A percentile compares a stretch with the other conserved stretches of the same genome.
These are phyloP conservation scores for Dicrurus megarhynchus DNA, from an alignment of 2,113 vertebrate genomes.

Conservation along the genomic window DNA sequence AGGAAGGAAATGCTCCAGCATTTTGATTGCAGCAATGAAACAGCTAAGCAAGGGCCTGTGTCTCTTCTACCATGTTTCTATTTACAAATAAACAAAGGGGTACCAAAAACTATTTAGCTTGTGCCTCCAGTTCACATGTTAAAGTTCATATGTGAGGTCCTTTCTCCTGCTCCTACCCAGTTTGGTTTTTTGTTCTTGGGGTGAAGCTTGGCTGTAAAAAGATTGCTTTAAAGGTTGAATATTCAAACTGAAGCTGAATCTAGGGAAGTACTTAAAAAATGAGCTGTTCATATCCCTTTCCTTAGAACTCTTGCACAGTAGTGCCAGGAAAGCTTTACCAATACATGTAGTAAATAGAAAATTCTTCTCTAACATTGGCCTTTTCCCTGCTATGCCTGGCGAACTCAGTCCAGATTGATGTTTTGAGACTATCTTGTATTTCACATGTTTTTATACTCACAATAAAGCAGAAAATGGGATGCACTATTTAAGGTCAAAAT, in stretches of 20 bases:
- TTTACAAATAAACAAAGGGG: not conserved
- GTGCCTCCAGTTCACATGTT: not conserved
- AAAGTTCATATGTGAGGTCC: not conserved
- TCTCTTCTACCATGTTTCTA: not conserved
- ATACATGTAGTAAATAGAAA: not conserved
- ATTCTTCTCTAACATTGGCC: not conserved
- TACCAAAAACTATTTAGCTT: not conserved
- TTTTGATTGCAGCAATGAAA: not conserved
- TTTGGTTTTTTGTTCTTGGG: not conserved
- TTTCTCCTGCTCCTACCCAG: accelerated
- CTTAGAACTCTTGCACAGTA: not conserved
- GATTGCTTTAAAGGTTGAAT: not conserved
- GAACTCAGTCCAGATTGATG: not conserved
- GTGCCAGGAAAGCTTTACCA: not conserved
- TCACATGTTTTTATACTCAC: not conserved
- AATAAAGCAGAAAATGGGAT: not conserved
- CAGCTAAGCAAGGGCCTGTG: not conserved
- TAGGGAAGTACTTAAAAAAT: not conserved
- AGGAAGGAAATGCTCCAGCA: not conserved
- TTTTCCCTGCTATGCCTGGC: not conserved
- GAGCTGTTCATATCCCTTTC: not conserved
- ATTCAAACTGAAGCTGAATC: not conserved
- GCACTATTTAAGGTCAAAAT: not conserved
- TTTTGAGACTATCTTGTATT: not conserved
- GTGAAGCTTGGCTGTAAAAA: not conserved